Base-by-base conservation (phyloP, 2,888 invertebrate species). In the Melanostoma scalare region DNA sequence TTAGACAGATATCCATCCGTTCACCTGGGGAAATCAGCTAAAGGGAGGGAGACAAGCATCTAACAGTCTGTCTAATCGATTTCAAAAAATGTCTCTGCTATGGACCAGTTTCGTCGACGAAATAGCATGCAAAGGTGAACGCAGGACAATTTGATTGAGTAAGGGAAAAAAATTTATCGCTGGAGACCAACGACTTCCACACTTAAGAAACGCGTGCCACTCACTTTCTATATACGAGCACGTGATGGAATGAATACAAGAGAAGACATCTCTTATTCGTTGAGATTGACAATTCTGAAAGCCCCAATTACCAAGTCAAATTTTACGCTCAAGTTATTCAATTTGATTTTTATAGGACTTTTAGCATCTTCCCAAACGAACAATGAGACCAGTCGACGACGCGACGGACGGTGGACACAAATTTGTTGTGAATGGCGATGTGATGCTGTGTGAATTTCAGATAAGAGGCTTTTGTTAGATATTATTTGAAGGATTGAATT, bases 281-380 rank as follows among this genome's bases (percentile, higher is more conserved):
- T 20, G 52, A 3, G 65, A 81, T 63, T 68, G 60, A 68, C 36
- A 73, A 63, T 46, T 67, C 58, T 52, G 36, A 80, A 81, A 76
- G 42, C 53, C 61, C 30, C 68, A 68, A 82, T 84, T 74, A 79
- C 74, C 65, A 84, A 84, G 79, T 84, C 84, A 84, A 79, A 84
- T 84, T 74, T 71, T 52, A 61, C 65, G 78, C 77, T 65, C 56
- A 58, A 82, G 63, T 53, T 69, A 79, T 79, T 84, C 71, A 79
- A 79, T 78, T 84, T 74, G 58, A 69, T 58, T 78, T 65, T 69
- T 65, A 44, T 40, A 35, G 46, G 72, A 38, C 65, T 30, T 42
- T 72, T 50, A 36, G 4, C 33, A 60, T 46, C 31, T 38, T 38
- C 63, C 35, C 4, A n/a, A 36, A 61, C 20, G 20, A 20, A 20